Percentiles rank a stretch among this genome's conserved stretches.
Evolutionary conservation across 2,797 vertebrate species (phyloP).

Genomic region (Tachyglossus aculeatus): DNA sequence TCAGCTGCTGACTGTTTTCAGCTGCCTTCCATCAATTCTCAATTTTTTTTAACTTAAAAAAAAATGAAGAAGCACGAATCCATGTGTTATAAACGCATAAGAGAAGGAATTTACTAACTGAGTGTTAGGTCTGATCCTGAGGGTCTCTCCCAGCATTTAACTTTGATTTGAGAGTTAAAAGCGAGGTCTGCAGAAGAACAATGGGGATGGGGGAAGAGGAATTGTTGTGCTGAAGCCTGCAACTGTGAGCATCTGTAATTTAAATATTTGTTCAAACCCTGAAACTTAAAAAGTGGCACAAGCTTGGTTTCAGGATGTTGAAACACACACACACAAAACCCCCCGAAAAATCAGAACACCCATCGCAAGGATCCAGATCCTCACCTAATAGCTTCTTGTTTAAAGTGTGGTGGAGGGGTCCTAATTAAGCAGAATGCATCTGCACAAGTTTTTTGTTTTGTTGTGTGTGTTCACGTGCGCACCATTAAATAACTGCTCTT

Average conservation of each 20-base stretch:
- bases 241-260: background rate
- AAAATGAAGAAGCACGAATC: slow-evolving; percentile 58
- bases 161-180: slow-evolving; percentile 52
- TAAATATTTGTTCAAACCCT: slow-evolving; percentile 57
- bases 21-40: slow-evolving; percentile 66
- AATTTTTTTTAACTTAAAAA: slow-evolving; percentile 10
- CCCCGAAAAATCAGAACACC: background rate
- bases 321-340: background rate
- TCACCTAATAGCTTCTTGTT: slow-evolving; percentile 50
- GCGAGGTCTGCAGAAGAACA: slow-evolving; percentile 36
- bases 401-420: slow-evolving; percentile 43
- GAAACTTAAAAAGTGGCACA: slow-evolving; percentile 42
- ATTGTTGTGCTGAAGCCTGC: slow-evolving; percentile 1
- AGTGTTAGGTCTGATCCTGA: slow-evolving; percentile 49
- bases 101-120: slow-evolving; percentile 57
- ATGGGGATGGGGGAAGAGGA: background rate
- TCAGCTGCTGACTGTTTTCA: slow-evolving; percentile 70
- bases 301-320: slow-evolving; percentile 12
- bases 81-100: slow-evolving; percentile 40
- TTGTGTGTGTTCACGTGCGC: background rate
- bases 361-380: background rate
- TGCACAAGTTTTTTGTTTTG: slow-evolving; percentile 24
- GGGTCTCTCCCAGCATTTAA: slow-evolving; percentile 45
- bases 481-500: slow-evolving; percentile 66
- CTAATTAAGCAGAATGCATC: slow-evolving; percentile 67